Evolutionary conservation across 2,797 vertebrate genomes (phyloP), one percentile per base, ranked within the genome.

Genomic region (Anguilla anguilla): DNA sequence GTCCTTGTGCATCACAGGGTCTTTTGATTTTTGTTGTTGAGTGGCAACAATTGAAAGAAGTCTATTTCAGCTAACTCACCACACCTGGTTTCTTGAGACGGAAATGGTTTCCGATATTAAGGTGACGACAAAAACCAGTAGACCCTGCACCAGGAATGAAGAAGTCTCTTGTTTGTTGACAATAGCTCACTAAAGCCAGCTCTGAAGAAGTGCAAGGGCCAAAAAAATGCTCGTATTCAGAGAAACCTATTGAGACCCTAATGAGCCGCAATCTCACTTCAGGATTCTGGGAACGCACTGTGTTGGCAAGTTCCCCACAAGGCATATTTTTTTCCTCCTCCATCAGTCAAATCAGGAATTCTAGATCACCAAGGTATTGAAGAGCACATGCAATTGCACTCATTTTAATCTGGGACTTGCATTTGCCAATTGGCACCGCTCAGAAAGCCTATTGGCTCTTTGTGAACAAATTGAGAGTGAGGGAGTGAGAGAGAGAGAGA

Each of bases 261-360:
- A 49, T 25, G 46, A 83, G 46, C 64, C 22, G 15, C 35, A 28
- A 61, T 46, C 53, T 43, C 79, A 67, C 11, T 25, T 49, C 28
- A 3, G 28, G 81, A 43, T 53, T 10, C 61, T 55, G 31, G 31
- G 87, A 88, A 57, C 77, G 61, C 77, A 84, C 84, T 10, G 88
- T 92, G 39, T 39, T 94, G 93, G 94, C 94, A 74, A 94, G 94
- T 91, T 90, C 49, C 93, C 92, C 87, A 91, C 90, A 87, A 88
- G 67, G 88, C 88, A 89, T 84, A 91, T 90, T 92, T 95, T 95
- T 85, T 86, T 91, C 87, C 57, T 19, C 91, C 92, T 61, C 88
- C 90, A 91, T 91, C 90, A 91, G 90, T 90, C 88, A 92, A 94
- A 93, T 87, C 69, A 67, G 85, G 90, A 87, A 90, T 92, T 91